phyloP scores from a whole-genome alignment of 2,888 invertebrate genomes.

The Sarcophaga rosellei region DNA sequence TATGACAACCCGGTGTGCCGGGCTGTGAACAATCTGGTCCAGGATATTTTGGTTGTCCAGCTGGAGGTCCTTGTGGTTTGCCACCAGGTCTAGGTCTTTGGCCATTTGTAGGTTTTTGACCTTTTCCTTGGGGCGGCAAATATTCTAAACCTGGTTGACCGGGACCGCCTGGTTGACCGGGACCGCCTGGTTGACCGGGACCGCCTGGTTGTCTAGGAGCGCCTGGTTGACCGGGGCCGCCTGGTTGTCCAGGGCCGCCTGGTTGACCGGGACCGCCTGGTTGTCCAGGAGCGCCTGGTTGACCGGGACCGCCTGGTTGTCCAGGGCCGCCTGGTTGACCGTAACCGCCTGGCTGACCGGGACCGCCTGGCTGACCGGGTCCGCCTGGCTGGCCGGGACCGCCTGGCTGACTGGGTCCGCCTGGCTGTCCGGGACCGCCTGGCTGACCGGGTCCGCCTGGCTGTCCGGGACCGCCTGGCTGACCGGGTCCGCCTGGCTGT shows the following conservation, averaged over 20 bases:
- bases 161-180: conserved; percentile 10
- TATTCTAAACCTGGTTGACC: conserved; percentile 68
- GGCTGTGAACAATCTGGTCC: conserved; percentile 51
- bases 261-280: conserved; percentile 40
- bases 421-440: conserved; percentile 16
- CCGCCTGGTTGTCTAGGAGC: conserved; percentile 43
- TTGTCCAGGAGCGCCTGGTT: conserved; percentile 51
- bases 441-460: conserved; percentile 57
- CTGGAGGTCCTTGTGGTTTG: conserved; percentile 49
- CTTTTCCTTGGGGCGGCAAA: conserved; percentile 69
- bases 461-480: conserved; percentile 55
- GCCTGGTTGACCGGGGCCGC: conserved; percentile 51
- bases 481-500: conserved; percentile 51
- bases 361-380: no score
- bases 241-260: conserved; percentile 15
- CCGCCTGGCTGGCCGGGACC: no score
- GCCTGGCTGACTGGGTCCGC: no score
- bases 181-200: conserved; percentile 55
- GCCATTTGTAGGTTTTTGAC: conserved; percentile 60
- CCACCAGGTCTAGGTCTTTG: conserved; percentile 49
- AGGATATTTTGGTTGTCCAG: conserved; percentile 32
- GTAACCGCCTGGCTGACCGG: no score
- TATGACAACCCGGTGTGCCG: conserved; percentile 44
- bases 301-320: neutral
- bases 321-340: no score